These are phyloP conservation scores for Columba livia DNA, from an alignment of 2,113 vertebrate species.

Conservation along the genomic window DNA sequence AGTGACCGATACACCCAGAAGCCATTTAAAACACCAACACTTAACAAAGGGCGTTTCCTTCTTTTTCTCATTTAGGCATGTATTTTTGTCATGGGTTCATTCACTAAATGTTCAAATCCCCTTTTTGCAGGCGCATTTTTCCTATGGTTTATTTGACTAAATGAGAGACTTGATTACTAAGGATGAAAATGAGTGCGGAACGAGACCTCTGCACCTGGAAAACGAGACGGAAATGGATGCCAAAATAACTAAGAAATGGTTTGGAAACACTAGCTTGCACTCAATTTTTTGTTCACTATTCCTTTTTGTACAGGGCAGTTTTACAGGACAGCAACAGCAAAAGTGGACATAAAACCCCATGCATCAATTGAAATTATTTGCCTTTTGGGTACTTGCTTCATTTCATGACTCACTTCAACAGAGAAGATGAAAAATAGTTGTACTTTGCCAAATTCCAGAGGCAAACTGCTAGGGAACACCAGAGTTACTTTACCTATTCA, in stretches of 20 bases:
- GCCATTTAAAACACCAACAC: not conserved
- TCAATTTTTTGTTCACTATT: not conserved
- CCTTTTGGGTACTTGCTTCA: not conserved
- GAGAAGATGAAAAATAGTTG: not conserved
- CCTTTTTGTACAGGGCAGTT: not conserved
- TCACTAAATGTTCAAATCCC: not conserved
- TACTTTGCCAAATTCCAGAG: not conserved
- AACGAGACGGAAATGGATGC: not conserved
- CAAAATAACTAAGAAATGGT: not conserved
- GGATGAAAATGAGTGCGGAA: not conserved
- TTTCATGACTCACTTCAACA: not conserved
- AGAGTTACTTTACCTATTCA: not conserved
- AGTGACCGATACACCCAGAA: not conserved
- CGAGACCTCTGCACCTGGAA: not conserved
- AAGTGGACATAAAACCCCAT: not conserved
- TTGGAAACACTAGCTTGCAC: not conserved
- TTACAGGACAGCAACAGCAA: not conserved
- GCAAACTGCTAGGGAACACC: not conserved
- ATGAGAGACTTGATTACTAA: not conserved
- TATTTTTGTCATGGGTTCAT: not conserved
- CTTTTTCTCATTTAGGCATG: not conserved
- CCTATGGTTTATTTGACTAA: not conserved
- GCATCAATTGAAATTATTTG: not conserved
- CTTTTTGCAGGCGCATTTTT: not conserved
- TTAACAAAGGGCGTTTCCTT: not conserved